phyloP scores from a whole-genome alignment of 2,113 vertebrate species.

The Rhizomys pruinosus region DNA sequence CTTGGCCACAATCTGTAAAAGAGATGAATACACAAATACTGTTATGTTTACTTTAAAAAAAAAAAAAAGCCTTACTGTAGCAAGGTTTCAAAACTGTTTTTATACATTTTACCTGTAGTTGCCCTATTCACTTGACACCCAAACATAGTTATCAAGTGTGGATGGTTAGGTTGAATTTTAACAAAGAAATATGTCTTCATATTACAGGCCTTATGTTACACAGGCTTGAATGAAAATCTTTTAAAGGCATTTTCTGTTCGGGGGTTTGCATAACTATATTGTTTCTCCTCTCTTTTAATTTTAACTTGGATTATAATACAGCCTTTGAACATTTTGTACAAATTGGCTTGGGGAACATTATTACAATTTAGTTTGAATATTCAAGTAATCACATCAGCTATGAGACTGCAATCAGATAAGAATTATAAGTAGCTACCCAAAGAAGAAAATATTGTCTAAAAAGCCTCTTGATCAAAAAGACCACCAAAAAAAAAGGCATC shows the following conservation, averaged over 20 bases:
- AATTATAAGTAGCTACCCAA: slow-evolving; percentile 61
- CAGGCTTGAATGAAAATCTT: slow-evolving; percentile 6
- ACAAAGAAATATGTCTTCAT: slow-evolving; percentile 41
- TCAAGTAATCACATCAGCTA: slow-evolving; percentile 69
- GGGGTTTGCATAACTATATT: background rate
- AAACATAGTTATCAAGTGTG: slow-evolving; percentile 15
- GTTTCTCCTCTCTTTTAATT: slow-evolving; percentile 42
- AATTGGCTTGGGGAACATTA: slow-evolving; percentile 60
- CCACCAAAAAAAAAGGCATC: too few relatives aligned
- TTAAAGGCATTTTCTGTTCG: background rate
- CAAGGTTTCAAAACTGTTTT: background rate
- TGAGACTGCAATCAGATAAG: slow-evolving; percentile 63
- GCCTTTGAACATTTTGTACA: slow-evolving; percentile 46
- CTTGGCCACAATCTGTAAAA: background rate
- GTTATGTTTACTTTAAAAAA: slow-evolving; percentile 49
- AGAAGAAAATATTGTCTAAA: slow-evolving; percentile 65
- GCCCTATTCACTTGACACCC: background rate
- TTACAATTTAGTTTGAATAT: slow-evolving; percentile 77
- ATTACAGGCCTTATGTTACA: background rate
- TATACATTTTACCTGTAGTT: background rate
- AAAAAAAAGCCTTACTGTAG: background rate
- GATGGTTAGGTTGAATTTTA: background rate
- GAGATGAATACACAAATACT: slow-evolving; percentile 28
- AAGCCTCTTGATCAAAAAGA: too few relatives aligned
- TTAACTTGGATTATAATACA: background rate